Evolutionary conservation across 2,113 vertebrate genomes (phyloP), one percentile per base, ranked within the genome.

Genomic region (Rousettus leschenaultii): DNA sequence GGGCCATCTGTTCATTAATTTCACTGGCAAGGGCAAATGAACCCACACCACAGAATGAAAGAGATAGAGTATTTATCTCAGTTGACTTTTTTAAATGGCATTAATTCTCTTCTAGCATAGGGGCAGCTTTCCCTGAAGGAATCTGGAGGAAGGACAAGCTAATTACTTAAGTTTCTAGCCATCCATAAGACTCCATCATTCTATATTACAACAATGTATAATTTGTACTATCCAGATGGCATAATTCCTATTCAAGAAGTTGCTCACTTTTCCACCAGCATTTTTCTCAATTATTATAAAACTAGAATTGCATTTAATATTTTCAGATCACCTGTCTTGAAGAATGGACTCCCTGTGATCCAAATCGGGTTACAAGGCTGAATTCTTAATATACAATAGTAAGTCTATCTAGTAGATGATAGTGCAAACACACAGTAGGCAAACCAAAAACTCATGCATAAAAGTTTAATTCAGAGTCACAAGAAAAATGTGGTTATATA

Each of bases 361-460:
- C 30, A 85, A 92, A 84, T 61, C 33, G 65, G 1, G 4, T 55
- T 33, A 66, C 9, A 53, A 35, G 6, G 59, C 51, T 95, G n/a
- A 89, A 84, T 91, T 94, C 87, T 95, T 45, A 16, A 22, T 14
- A 59, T 33, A n/a, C 92, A 84, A 65, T 24, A 89, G 0, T 45
- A 92, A 93, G 57, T 40, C 35, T 57, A 9, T 0, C 12, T 68
- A 59, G 53, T 74, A 90, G 73, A 70, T n/a, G 57, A 84, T 5
- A 82, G n/a, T 26, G 74, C 70, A 96, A 80, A 70, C 35, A 96
- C 57, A 55, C 59, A 96, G 22, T 11, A 94, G 79, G 95, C 88
- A 98, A 97, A 74, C n/a, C 18, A n/a, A 95, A 96, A 86, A 82
- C 33, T 1, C 97, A 98, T 96, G 97, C 97, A 82, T 6, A 15